Evolutionary conservation across 1,140 invertebrate species (phyloP).

Genomic region (Bombus waltoni): DNA sequence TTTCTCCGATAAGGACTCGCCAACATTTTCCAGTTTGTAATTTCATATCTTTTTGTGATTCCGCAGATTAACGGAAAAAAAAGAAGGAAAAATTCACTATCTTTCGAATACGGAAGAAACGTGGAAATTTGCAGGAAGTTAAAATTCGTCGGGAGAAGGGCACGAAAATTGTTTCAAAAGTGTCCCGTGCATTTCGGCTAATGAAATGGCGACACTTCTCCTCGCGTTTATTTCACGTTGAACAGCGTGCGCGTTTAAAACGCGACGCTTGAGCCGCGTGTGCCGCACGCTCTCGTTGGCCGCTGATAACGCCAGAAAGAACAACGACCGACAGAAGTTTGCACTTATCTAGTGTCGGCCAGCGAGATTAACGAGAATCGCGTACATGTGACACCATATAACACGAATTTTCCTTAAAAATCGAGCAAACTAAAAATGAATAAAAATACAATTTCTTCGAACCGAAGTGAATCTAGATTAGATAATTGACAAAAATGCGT

Average conservation of each 20-base stretch:
- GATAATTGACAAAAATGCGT: neutral
- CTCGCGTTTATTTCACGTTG: neutral
- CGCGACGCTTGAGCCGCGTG: neutral
- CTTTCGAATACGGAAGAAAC: neutral
- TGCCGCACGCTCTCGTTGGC: neutral
- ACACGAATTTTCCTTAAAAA: neutral
- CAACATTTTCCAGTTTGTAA: no score
- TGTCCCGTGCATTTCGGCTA: accelerated
- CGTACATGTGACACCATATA: neutral
- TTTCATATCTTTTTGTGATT: neutral
- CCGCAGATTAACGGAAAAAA: neutral
- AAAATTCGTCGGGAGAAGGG: neutral
- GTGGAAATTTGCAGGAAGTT: neutral
- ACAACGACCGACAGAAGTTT: neutral
- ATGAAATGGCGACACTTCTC: neutral
- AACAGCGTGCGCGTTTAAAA: neutral
- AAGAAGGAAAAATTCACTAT: neutral
- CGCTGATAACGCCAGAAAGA: neutral
- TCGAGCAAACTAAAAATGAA: neutral
- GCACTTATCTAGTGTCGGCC: conserved; percentile 8
- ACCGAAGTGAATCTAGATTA: neutral
- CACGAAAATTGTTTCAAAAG: neutral
- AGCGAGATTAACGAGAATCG: neutral
- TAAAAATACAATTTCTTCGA: neutral
- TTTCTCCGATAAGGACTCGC: neutral